Conservation (phyloP, 2,113 vertebrate species). For the Artemisiospiza belli region DNA sequence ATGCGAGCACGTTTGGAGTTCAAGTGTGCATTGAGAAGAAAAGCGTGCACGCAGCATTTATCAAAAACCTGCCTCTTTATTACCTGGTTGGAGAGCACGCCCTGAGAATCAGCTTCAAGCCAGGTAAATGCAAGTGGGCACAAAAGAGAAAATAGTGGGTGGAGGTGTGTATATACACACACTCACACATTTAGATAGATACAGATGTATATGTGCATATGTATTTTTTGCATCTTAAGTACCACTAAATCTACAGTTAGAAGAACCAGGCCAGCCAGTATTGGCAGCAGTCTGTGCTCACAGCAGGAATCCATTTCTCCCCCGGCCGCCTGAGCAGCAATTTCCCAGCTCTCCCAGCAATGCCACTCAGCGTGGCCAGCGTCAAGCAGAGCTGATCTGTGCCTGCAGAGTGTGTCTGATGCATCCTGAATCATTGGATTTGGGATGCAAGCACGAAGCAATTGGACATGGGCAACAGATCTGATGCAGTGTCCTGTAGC, state of each 20-base stretch:
- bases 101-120: constrained; percentile 48
- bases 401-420: constrained; percentile 50
- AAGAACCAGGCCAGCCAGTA: not conserved
- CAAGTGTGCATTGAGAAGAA: constrained; percentile 58
- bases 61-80: constrained; percentile 25
- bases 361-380: not conserved
- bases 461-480: constrained; percentile 57
- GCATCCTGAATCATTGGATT: constrained; percentile 43
- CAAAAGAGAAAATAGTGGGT: not conserved
- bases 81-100: constrained; percentile 45
- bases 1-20: constrained; percentile 57
- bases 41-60: not conserved
- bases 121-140: constrained; percentile 50
- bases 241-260: not conserved
- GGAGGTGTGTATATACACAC: fast-evolving
- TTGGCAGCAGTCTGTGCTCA: not conserved
- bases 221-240: not conserved
- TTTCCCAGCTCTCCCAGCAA: constrained; percentile 2
- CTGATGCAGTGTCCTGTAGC: constrained; percentile 35
- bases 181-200: fast-evolving
- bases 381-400: not conserved
- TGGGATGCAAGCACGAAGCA: constrained; percentile 44
- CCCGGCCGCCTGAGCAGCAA: fast-evolving
- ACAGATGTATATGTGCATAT: not conserved
- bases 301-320: not conserved